Conservation (phyloP, 2,888 invertebrate genomes). For the Vannuccia rotundouncinata region DNA sequence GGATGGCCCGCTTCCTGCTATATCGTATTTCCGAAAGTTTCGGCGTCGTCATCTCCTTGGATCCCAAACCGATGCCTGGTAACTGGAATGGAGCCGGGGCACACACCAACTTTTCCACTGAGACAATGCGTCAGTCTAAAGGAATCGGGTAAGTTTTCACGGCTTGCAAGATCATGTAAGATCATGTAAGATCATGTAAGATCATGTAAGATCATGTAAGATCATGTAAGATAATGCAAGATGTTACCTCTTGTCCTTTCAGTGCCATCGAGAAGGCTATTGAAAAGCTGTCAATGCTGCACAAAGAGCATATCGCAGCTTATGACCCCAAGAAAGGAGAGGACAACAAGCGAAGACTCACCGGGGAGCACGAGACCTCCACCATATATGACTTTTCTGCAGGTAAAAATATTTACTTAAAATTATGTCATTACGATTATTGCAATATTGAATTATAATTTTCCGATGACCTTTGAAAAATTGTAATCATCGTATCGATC, state of each 20-base stretch:
- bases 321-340: slow-evolving; percentile 92
- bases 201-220: too few relatives aligned
- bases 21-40: slow-evolving; percentile 60
- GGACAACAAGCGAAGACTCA: slow-evolving; percentile 90
- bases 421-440: too few relatives aligned
- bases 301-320: slow-evolving; percentile 84
- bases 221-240: too few relatives aligned
- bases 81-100: slow-evolving; percentile 67
- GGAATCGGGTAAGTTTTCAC: slow-evolving; percentile 52
- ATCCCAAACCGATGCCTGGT: slow-evolving; percentile 59
- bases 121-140: slow-evolving; percentile 69
- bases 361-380: slow-evolving; percentile 88
- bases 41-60: slow-evolving; percentile 58
- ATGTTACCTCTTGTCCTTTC: too few relatives aligned
- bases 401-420: slow-evolving; percentile 41
- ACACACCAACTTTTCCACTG: slow-evolving; percentile 90
- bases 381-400: slow-evolving; percentile 92
- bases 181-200: too few relatives aligned
- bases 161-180: too few relatives aligned
- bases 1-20: slow-evolving; percentile 59
- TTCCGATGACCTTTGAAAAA: too few relatives aligned
- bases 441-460: too few relatives aligned
- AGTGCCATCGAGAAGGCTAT: slow-evolving; percentile 92
- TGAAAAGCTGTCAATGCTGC: slow-evolving; percentile 81
- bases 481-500: too few relatives aligned